phyloP scores from a whole-genome alignment of 2,797 vertebrate species.

The Amazona finschi region DNA sequence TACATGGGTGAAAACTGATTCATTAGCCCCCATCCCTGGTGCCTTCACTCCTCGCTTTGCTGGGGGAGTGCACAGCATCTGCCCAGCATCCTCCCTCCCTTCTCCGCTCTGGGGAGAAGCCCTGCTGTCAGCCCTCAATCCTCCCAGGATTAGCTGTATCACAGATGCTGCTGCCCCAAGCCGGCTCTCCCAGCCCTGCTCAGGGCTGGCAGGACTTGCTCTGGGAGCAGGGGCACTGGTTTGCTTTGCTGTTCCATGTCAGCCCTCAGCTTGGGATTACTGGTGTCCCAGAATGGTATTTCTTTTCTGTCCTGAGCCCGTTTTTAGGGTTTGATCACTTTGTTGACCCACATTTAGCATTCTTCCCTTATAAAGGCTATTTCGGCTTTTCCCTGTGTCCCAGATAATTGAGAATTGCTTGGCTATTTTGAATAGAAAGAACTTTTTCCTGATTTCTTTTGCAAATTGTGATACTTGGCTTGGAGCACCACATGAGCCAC shows the following conservation, averaged over 20 bases:
- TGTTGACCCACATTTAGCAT: accelerated
- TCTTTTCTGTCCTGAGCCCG: background rate
- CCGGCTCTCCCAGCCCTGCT: background rate
- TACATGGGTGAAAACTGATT: background rate
- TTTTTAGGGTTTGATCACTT: background rate
- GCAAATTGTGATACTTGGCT: background rate
- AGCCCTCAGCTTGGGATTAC: background rate
- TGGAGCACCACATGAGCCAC: background rate
- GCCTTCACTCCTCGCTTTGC: background rate
- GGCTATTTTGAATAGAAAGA: background rate
- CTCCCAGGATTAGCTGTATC: background rate
- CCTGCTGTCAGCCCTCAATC: background rate
- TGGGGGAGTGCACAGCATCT: background rate
- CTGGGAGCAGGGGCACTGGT: accelerated
- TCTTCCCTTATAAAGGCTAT: background rate
- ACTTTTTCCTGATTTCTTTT: background rate
- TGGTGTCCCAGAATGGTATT: background rate
- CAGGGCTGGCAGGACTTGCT: background rate
- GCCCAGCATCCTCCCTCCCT: background rate
- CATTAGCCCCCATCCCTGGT: background rate
- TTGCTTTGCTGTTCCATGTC: background rate
- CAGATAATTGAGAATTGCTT: background rate
- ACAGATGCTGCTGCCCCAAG: background rate
- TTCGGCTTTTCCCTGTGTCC: background rate
- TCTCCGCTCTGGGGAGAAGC: background rate